phyloP scores from a whole-genome alignment of 2,113 vertebrate species.

The Carassius auratus region DNA sequence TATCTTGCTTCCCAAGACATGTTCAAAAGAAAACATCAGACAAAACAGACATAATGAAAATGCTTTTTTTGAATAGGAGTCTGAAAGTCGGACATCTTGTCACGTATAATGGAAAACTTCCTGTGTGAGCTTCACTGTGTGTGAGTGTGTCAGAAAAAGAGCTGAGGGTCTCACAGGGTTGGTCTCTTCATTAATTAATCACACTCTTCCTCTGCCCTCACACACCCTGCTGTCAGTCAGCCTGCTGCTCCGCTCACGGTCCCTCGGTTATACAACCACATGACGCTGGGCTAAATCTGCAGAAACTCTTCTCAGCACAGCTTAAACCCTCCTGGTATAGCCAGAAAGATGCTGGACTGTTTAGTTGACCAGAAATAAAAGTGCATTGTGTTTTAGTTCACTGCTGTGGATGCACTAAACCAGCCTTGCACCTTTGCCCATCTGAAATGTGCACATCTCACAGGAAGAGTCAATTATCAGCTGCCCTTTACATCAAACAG shows the following conservation, averaged over 20 bases:
- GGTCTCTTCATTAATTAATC: slow-evolving; percentile 50
- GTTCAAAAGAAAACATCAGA: background rate
- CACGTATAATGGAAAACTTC: background rate
- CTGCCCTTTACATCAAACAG: slow-evolving; percentile 50
- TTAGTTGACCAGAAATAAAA: background rate
- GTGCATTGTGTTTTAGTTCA: background rate
- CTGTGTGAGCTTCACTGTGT: background rate
- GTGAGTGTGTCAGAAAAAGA: background rate
- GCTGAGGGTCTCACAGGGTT: slow-evolving; percentile 26
- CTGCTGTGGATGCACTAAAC: background rate
- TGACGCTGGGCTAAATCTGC: background rate
- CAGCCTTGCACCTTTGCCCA: background rate
- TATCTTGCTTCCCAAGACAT: background rate
- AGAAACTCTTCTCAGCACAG: background rate
- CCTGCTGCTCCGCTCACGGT: background rate
- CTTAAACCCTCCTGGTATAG: background rate
- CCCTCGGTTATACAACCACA: slow-evolving; percentile 3
- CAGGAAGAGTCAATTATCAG: slow-evolving; percentile 37
- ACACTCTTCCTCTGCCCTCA: slow-evolving; percentile 37
- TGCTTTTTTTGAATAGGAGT: background rate
- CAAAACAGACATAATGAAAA: background rate
- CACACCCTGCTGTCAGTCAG: slow-evolving; percentile 24
- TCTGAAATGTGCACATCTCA: slow-evolving; percentile 27
- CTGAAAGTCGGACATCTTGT: background rate
- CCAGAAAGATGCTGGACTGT: background rate